These are phyloP conservation scores for Spicauda simplicius DNA, from an alignment of 2,888 invertebrate genomes.

Conservation along the genomic window DNA sequence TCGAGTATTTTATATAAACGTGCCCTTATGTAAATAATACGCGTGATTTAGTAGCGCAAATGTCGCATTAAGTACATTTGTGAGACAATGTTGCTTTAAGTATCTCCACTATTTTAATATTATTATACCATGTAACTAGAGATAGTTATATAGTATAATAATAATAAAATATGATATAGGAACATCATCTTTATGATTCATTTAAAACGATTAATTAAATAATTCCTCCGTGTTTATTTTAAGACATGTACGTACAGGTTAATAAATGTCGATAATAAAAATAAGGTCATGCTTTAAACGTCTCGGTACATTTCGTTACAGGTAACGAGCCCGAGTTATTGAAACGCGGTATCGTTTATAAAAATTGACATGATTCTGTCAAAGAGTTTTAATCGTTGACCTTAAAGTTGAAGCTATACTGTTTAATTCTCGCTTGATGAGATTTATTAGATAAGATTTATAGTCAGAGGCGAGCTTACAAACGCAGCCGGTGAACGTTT, in stretches of 20 bases:
- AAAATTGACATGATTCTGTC: constrained; percentile 47
- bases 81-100: background rate
- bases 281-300: background rate
- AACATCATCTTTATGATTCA: too few relatives aligned
- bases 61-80: background rate
- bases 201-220: background rate
- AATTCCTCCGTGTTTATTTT: background rate
- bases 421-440: constrained; percentile 63
- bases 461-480: constrained; percentile 70
- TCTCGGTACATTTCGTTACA: background rate
- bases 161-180: too few relatives aligned
- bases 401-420: constrained; percentile 53
- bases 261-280: background rate
- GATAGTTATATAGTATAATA: too few relatives aligned
- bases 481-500: constrained; percentile 66
- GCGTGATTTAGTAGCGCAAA: background rate
- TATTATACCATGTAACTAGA: too few relatives aligned
- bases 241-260: background rate
- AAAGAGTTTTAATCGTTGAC: constrained; percentile 50
- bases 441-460: constrained; percentile 78
- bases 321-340: constrained; percentile 1
- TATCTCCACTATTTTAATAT: background rate
- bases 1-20: constrained; percentile 45
- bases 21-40: constrained; percentile 15
- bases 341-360: constrained; percentile 19